A percentile compares a stretch with the other conserved stretches of the same genome.
Conservation (phyloP, 2,113 vertebrate genomes). For the Colistium nudipinnis region DNA sequence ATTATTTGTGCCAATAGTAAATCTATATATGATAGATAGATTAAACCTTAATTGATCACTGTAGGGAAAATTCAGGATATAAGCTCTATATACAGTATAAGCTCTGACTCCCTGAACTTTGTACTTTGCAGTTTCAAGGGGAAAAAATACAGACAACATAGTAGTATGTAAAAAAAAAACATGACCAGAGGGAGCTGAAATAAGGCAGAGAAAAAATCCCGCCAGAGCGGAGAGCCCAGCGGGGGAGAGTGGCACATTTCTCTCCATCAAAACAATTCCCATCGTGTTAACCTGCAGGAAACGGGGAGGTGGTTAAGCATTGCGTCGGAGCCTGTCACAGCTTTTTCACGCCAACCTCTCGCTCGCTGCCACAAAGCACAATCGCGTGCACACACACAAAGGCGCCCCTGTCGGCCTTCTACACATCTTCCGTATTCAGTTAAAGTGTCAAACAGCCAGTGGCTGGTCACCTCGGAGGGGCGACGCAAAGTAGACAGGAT, state of each 20-base stretch:
- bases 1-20: background rate
- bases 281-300: conserved; percentile 52
- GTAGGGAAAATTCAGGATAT: too few relatives aligned
- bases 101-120: background rate
- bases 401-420: background rate
- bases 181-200: conserved; percentile 10
- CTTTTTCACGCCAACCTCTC: conserved; percentile 41
- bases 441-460: conserved; percentile 19
- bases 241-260: conserved; percentile 4
- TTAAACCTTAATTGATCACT: too few relatives aligned
- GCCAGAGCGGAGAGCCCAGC: background rate
- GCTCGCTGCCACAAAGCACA: background rate
- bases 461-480: conserved; percentile 33
- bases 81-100: too few relatives aligned
- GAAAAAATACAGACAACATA: background rate
- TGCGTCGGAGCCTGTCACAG: conserved; percentile 22
- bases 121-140: background rate
- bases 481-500: conserved; percentile 12
- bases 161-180: background rate
- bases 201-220: background rate
- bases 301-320: conserved; percentile 37
- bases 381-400: conserved; percentile 22
- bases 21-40: too few relatives aligned
- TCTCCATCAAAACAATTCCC: conserved; percentile 33
- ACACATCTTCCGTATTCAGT: background rate